Evolutionary conservation across 2,888 invertebrate species (phyloP), one percentile per base, ranked within the genome.

Genomic region (Agrypnus murinus): DNA sequence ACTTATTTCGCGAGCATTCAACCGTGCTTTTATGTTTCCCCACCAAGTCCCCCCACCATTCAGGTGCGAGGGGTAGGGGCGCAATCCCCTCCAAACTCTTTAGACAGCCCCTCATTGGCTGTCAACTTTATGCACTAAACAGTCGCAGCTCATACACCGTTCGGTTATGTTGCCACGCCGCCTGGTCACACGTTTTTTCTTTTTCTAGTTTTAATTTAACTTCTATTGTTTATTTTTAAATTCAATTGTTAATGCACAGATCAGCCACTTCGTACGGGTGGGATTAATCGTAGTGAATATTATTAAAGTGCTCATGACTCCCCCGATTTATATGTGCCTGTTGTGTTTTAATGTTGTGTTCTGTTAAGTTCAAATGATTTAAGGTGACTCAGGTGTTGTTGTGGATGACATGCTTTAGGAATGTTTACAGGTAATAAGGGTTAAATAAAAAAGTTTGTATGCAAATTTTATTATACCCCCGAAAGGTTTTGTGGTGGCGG

Each of bases 41-140:
- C 83, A 80, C 82, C 75, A 63, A 59, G 63, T 36, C 74, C 79
- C n/a, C 81, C 81, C 81, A 77, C 82, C 73, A 75, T 79, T 80
- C 82, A 83, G 83, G 83, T 83, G 83, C 80, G 77, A 77, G 76
- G 79, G 78, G 83, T 80, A 83, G 83, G 83, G 81, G 82, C 79
- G 79, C 77, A 79, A 83, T 83, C 85, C 86, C 85, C 85, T 80
- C 84, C 82, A 66, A 45, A 55, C 66, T 43, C 57, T 50, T 76
- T 78, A 83, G 80, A 82, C 84, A 84, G 85, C 84, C 85, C 84
- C 85, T 84, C 84, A 84, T 84, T 84, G 84, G 84, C 84, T 84
- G 83, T 84, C 84, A 84, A 84, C 83, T 83, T 83, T 84, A 85
- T 82, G 84, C 83, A 84, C 82, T 83, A 84, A 84, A 84, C 85